phyloP scores from a whole-genome alignment of 2,113 vertebrate genomes.

The Toxotes jaculatrix region DNA sequence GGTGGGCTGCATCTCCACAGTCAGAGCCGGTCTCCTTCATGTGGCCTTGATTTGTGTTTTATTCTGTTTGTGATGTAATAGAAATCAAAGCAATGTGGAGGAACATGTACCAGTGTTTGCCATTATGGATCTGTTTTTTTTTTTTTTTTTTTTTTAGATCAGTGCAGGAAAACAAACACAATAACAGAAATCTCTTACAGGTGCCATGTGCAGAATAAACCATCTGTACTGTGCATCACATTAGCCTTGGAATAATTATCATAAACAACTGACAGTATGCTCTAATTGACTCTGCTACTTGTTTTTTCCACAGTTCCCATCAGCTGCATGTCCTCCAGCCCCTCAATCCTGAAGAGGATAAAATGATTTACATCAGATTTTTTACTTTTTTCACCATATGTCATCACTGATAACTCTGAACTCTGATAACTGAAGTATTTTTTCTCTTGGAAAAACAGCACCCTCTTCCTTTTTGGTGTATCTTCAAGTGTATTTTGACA shows the following conservation, averaged over 20 bases:
- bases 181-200: slow-evolving; percentile 34
- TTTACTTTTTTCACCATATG: background rate
- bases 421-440: background rate
- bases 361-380: background rate
- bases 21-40: slow-evolving; percentile 10
- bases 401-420: background rate
- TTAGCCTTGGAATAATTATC: slow-evolving; percentile 2
- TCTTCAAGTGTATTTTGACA: background rate
- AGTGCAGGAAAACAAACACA: slow-evolving; percentile 28
- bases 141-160: background rate
- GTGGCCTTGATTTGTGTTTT: slow-evolving; percentile 36
- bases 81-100: slow-evolving; percentile 43
- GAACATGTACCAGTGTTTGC: slow-evolving; percentile 3
- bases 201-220: slow-evolving; percentile 48
- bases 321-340: background rate
- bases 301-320: background rate
- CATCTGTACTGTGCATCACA: background rate
- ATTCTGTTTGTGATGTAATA: background rate
- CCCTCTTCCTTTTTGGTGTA: background rate
- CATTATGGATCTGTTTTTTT: slow-evolving; percentile 17
- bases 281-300: background rate
- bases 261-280: background rate
- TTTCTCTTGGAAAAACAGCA: background rate
- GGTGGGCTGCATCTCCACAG: slow-evolving; percentile 66
- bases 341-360: background rate